These are phyloP conservation scores for Andrena haemorrhoa DNA, from an alignment of 2,888 invertebrate genomes.

Conservation along the genomic window DNA sequence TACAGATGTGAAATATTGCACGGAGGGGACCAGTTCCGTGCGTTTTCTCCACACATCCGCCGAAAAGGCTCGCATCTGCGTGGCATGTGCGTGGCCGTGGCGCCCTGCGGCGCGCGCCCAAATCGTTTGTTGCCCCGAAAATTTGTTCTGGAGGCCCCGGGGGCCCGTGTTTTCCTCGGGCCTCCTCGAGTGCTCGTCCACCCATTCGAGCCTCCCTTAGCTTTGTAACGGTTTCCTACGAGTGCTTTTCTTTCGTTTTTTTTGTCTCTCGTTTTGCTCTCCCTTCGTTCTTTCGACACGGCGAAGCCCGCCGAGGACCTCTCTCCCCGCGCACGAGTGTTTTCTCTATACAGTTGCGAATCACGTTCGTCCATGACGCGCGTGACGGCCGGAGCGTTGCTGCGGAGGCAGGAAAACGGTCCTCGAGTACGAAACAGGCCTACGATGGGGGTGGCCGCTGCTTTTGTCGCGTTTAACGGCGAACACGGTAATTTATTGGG, in stretches of 20 bases:
- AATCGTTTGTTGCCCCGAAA: slow-evolving; percentile 27
- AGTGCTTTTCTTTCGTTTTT: slow-evolving; percentile 50
- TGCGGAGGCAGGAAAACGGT: slow-evolving; percentile 6
- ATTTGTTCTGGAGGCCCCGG: slow-evolving; percentile 61
- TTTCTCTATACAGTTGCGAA: slow-evolving; percentile 51
- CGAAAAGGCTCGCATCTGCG: slow-evolving; percentile 74
- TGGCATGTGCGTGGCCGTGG: slow-evolving; percentile 70
- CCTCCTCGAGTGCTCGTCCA: slow-evolving; percentile 56
- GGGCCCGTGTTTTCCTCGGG: slow-evolving; percentile 52
- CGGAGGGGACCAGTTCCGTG: slow-evolving; percentile 64
- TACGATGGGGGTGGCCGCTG: neutral
- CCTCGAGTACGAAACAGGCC: neutral
- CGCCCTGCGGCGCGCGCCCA: slow-evolving; percentile 66
- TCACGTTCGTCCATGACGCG: slow-evolving; percentile 18
- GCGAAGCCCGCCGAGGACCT: neutral
- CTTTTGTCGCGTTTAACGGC: slow-evolving; percentile 14
- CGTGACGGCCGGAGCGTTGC: slow-evolving; percentile 24
- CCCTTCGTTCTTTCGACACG: slow-evolving; percentile 16
- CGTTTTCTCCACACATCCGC: slow-evolving; percentile 56
- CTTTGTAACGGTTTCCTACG: slow-evolving; percentile 50
- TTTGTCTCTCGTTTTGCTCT: neutral
- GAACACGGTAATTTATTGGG: slow-evolving; percentile 23
- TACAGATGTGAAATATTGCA: slow-evolving; percentile 74
- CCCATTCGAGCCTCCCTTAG: slow-evolving; percentile 55
- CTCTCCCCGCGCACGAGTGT: slow-evolving; percentile 39